Conservation (phyloP, 2,797 vertebrate genomes). For the Squalus acanthias region DNA sequence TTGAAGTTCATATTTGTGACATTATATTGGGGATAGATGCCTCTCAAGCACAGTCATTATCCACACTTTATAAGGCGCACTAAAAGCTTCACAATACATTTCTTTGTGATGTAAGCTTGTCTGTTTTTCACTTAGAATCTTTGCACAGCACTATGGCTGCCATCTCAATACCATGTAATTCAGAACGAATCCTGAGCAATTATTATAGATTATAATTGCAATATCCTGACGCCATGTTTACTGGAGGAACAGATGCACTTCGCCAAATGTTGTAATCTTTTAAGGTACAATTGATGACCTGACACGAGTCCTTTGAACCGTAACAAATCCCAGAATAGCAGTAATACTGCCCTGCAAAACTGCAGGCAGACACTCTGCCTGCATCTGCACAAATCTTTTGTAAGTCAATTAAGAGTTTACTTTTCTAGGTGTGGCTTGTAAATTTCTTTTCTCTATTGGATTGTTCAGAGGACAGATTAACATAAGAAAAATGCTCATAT, state of each 20-base stretch:
- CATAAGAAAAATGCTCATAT: neutral
- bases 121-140: neutral
- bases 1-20: neutral
- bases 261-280: conserved; percentile 26
- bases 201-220: conserved; percentile 32
- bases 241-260: neutral
- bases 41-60: conserved; percentile 13
- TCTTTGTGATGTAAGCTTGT: neutral
- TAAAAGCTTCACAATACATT: neutral
- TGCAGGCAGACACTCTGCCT: neutral
- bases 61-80: neutral
- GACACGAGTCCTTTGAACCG: neutral
- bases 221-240: conserved; percentile 17
- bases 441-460: neutral
- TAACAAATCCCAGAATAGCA: conserved; percentile 12
- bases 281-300: conserved; percentile 22
- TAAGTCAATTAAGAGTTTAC: neutral
- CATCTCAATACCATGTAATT: neutral
- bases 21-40: neutral
- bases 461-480: neutral
- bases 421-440: neutral
- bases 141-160: neutral
- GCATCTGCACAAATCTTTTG: neutral
- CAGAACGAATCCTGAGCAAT: neutral
- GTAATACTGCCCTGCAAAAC: neutral